Conservation (phyloP, 2,797 vertebrate species). For the Hemibagrus guttatus region DNA sequence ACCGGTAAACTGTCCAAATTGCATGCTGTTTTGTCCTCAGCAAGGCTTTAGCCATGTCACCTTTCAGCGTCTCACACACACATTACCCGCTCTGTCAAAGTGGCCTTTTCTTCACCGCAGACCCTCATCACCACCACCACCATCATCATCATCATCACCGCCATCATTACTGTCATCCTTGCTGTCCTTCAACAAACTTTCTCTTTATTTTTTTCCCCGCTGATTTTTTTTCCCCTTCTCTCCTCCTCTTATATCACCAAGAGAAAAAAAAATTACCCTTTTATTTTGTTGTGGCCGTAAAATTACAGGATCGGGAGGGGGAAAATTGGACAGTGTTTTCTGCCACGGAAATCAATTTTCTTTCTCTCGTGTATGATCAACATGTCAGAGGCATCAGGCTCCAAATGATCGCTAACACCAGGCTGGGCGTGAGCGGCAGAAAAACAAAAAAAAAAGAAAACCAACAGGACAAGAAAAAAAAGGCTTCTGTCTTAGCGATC, state of each 20-base stretch:
- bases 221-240: constrained; percentile 66
- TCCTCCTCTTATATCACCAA: constrained; percentile 80
- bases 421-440: constrained; percentile 42
- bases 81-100: constrained; percentile 57
- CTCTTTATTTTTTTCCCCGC: constrained; percentile 76
- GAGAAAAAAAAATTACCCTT: constrained; percentile 88
- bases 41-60: constrained; percentile 72
- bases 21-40: constrained; percentile 71
- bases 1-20: constrained; percentile 81
- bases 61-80: constrained; percentile 66
- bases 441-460: constrained; percentile 44
- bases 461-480: background rate
- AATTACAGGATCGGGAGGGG: constrained; percentile 88
- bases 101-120: constrained; percentile 71
- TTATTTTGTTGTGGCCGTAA: constrained; percentile 99
- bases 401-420: constrained; percentile 80
- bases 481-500: constrained; percentile 65
- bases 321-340: constrained; percentile 97
- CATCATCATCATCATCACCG: constrained; percentile 48
- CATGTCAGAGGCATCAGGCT: constrained; percentile 84
- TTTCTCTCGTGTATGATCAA: constrained; percentile 88
- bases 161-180: constrained; percentile 78
- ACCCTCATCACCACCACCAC: constrained; percentile 67
- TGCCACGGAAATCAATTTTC: constrained; percentile 97
- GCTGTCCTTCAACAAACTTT: constrained; percentile 82